These are phyloP conservation scores for Catostylus mosaicus DNA, from an alignment of 30 jellyfish, hydroid and myxozoan species.

Conservation along the genomic window DNA sequence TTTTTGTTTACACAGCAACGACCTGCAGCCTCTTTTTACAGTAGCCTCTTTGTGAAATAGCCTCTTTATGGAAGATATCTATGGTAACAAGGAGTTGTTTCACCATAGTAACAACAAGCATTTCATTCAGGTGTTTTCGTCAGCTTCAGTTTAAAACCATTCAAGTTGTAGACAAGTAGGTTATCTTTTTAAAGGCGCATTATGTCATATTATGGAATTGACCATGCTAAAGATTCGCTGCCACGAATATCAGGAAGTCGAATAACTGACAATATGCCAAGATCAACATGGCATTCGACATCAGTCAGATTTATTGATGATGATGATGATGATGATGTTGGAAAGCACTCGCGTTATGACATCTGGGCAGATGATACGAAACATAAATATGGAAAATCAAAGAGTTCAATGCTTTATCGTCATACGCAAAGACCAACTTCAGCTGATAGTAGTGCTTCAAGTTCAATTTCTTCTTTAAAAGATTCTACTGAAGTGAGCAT, in stretches of 20 bases:
- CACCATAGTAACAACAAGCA: slow-evolving; percentile 47
- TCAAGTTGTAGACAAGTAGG: not conserved
- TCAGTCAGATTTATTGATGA: slow-evolving; percentile 47
- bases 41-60: slow-evolving; percentile 11
- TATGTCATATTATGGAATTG: slow-evolving; percentile 49
- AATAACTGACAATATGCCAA: slow-evolving; percentile 10
- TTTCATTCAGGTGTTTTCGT: not conserved
- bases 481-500: slow-evolving; percentile 21
- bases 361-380: slow-evolving; percentile 46
- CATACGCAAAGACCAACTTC: slow-evolving; percentile 48
- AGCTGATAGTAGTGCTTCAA: slow-evolving; percentile 48
- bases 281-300: slow-evolving; percentile 15
- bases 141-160: too few relatives aligned
- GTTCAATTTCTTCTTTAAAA: slow-evolving; percentile 42
- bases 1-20: slow-evolving; percentile 67
- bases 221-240: slow-evolving; percentile 27
- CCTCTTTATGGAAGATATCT: not conserved
- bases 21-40: not conserved
- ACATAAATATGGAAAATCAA: slow-evolving; percentile 24
- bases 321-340: not conserved
- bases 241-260: slow-evolving; percentile 47
- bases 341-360: slow-evolving; percentile 25
- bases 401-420: not conserved
- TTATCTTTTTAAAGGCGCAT: not conserved
- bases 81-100: slow-evolving; percentile 35